A percentile compares a stretch with the other conserved stretches of the same genome.
Conservation (phyloP, 2,113 vertebrate genomes). For the Prunella himalayana region DNA sequence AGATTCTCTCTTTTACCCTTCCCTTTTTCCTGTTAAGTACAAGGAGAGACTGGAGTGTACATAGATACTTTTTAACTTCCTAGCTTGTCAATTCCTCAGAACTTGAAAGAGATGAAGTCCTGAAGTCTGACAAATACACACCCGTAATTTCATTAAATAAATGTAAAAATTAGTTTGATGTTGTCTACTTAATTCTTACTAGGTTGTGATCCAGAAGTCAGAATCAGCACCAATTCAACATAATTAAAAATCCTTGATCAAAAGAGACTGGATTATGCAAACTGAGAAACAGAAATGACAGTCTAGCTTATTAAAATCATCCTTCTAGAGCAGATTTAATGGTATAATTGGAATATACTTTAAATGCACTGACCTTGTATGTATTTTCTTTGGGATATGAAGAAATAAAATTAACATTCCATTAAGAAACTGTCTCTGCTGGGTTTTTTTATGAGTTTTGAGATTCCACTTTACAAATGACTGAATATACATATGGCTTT, state of each 20-base stretch:
- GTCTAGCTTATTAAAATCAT: constrained; percentile 31
- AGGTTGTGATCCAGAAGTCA: constrained; percentile 49
- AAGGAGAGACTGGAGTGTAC: background rate
- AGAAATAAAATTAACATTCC: constrained; percentile 55
- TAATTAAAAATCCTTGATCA: constrained; percentile 56
- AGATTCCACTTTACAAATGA: background rate
- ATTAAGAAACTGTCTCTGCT: constrained; percentile 1
- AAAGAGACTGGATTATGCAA: constrained; percentile 46
- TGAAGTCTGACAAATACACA: background rate
- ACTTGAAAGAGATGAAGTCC: background rate
- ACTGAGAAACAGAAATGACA: constrained; percentile 50
- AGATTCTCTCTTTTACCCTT: background rate
- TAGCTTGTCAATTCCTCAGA: background rate
- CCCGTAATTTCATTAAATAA: constrained; percentile 52
- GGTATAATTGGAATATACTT: constrained; percentile 52
- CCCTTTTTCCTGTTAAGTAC: background rate
- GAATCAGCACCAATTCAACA: constrained; percentile 29
- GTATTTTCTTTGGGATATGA: constrained; percentile 17
- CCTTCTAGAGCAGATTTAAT: constrained; percentile 44
- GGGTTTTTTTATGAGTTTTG: background rate
- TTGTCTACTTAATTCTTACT: constrained; percentile 56
- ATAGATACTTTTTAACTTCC: background rate
- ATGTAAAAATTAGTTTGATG: constrained; percentile 43
- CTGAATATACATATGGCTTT: background rate
- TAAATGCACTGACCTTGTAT: constrained; percentile 34